Base-by-base conservation (phyloP, 2,797 vertebrate genomes). In the Mareca penelope region DNA sequence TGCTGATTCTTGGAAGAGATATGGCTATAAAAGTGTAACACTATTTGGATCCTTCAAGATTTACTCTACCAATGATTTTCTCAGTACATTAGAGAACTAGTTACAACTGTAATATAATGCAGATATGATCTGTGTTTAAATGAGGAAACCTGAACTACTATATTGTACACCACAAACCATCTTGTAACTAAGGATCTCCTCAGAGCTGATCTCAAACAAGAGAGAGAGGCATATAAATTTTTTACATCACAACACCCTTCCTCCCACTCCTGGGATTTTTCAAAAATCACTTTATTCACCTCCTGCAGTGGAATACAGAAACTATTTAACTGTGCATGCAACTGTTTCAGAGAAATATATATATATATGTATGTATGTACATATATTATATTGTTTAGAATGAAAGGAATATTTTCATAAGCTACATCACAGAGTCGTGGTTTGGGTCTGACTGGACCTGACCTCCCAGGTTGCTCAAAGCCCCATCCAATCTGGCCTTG, bases 1-100 rank as follows among this genome's bases (percentile, higher is more conserved):
- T 65, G n/a, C 21, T 93, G 71, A 93, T 92, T 89, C 42, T 95
- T 7, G 3, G 61, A 94, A 80, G 42, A 92, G 35, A 80, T 2
- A 2, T 80, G 50, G 12, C 37, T 80, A 71, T 89, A 92, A 89
- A 93, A 78, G 3, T 73, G 26, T 85, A 78, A 63, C 80, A 52
- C 15, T 90, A 48, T 81, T 87, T 89, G 37, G 10, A 5, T 7
- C 26, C n/a, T 59, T 77, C 61, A 65, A 72, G 76, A 83, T 92
- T 90, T 90, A 90, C n/a, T 69, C 21, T 72, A 39, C 19, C 21
- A 4, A 1, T 65, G n/a, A 59, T 88, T 87, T 94, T 59, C 57
- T 90, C 61, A 75, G 52, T 89, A 55, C 15, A 40, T 80, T 93
- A 78, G 13, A 59, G 79, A 78, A 48, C 44, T 59, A 65, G 65